Evolutionary conservation across 2,888 invertebrate species (phyloP).

Genomic region (Eupithecia subfuscata): DNA sequence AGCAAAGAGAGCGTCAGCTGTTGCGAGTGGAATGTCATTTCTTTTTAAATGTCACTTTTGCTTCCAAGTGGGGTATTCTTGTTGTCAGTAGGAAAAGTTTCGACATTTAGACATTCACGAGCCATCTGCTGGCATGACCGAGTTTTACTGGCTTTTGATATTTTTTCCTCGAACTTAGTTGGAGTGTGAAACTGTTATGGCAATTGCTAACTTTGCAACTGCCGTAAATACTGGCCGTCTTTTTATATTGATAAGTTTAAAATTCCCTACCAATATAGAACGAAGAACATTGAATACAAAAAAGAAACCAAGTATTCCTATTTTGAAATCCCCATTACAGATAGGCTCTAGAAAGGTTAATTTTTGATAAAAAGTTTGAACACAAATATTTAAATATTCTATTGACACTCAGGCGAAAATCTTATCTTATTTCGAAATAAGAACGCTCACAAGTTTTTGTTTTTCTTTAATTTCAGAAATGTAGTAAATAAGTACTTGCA

Average conservation of each 20-base stretch:
- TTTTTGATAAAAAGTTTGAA: background rate
- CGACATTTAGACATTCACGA: conserved; percentile 70
- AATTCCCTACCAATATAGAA: background rate
- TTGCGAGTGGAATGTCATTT: conserved; percentile 60
- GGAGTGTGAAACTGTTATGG: conserved; percentile 21
- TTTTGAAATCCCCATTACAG: background rate
- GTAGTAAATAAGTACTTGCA: background rate
- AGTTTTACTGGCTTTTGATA: conserved; percentile 52
- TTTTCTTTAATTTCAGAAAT: background rate
- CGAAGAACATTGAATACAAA: background rate
- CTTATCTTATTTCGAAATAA: conserved; percentile 3
- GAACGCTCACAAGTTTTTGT: background rate
- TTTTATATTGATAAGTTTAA: background rate
- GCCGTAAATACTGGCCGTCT: background rate
- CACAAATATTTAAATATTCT: conserved; percentile 3
- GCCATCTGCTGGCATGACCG: conserved; percentile 63
- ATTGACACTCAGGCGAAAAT: background rate
- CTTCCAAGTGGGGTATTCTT: conserved; percentile 51
- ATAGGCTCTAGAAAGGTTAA: background rate
- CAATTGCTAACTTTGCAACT: conserved; percentile 5
- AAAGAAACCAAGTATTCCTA: background rate
- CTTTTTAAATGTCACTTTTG: conserved; percentile 57
- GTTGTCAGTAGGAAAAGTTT: conserved; percentile 66
- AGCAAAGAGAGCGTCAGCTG: conserved; percentile 63
- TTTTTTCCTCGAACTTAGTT: conserved; percentile 28